A percentile compares a stretch with the other conserved stretches of the same genome.
Evolutionary conservation across 23 tunicate species (phyloP).

Genomic region (Styela plicata): DNA sequence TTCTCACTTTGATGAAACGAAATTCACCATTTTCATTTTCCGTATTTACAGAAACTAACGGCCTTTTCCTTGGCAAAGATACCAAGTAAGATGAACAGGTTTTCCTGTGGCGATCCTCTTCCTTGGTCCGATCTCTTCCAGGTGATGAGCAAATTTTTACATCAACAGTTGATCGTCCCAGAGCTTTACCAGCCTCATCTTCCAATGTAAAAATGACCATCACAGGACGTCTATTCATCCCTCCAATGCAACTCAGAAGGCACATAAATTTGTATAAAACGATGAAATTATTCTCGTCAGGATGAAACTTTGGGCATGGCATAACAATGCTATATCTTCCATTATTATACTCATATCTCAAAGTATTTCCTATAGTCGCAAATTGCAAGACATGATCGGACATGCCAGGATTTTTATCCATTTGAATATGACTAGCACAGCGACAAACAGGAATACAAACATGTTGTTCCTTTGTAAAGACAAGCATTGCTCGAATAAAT

Average conservation of each 20-base stretch:
- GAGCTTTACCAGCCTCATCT: conserved; percentile 25
- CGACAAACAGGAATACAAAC: conserved; percentile 23
- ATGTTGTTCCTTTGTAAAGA: conserved; percentile 33
- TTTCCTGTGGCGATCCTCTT: conserved; percentile 18
- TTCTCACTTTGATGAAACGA: conserved; percentile 9
- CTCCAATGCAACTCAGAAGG: conserved; percentile 47
- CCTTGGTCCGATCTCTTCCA: conserved; percentile 45
- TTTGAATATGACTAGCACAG: conserved; percentile 30
- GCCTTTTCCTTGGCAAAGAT: neutral
- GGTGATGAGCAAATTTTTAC: conserved; percentile 52
- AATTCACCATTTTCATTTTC: neutral
- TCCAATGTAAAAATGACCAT: conserved; percentile 35
- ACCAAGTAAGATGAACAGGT: neutral
- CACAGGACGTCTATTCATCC: conserved; percentile 55
- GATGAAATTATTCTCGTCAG: neutral
- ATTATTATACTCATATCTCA: neutral
- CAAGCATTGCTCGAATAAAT: conserved; percentile 31
- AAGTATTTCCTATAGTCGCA: neutral
- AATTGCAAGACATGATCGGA: conserved; percentile 34
- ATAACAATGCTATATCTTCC: conserved; percentile 39
- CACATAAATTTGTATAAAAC: conserved; percentile 51
- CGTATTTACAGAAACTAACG: neutral
- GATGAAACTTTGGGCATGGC: conserved; percentile 12
- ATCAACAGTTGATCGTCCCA: conserved; percentile 41
- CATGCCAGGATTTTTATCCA: neutral